phyloP scores from a whole-genome alignment of 2,888 invertebrate genomes.

The Pristionchus mayeri region DNA sequence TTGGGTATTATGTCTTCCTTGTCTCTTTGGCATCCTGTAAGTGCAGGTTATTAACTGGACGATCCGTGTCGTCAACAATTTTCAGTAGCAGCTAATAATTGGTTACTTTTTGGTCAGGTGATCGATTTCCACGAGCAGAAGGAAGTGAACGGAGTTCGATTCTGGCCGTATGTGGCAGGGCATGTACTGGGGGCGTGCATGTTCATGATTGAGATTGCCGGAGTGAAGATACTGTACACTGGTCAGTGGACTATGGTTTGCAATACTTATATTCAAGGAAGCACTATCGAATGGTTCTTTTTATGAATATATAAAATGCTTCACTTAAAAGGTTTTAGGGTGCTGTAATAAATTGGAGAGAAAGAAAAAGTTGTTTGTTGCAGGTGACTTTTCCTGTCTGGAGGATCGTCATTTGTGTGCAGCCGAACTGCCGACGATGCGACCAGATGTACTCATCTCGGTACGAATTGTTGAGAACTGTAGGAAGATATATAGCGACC shows the following conservation, averaged over 20 bases:
- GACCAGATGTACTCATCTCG: constrained; percentile 96
- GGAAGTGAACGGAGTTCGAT: constrained; percentile 92
- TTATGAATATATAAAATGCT: background rate
- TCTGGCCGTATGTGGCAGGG: constrained; percentile 99
- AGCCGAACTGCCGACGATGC: constrained; percentile 95
- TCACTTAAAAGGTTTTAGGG: background rate
- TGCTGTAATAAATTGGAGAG: too few species aligned
- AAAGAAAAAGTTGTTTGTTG: too few species aligned
- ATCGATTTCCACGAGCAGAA: constrained; percentile 86
- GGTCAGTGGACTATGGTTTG: constrained; percentile 4
- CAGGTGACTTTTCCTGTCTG: constrained; percentile 98
- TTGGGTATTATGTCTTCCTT: too few species aligned
- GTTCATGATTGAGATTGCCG: constrained; percentile 99
- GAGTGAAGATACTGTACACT: constrained; percentile 87
- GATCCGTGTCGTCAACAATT: too few species aligned
- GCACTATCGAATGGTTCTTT: background rate
- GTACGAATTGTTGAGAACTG: constrained; percentile 78
- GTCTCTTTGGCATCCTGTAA: too few species aligned
- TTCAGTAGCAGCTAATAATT: too few species aligned
- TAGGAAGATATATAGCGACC: too few species aligned
- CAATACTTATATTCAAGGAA: background rate
- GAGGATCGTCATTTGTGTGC: constrained; percentile 99
- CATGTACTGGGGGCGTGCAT: constrained; percentile 99
- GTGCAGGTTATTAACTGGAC: too few species aligned
- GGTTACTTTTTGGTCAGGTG: too few species aligned